Conservation (phyloP, 1,140 invertebrate species). For the Drosophila virilis region DNA sequence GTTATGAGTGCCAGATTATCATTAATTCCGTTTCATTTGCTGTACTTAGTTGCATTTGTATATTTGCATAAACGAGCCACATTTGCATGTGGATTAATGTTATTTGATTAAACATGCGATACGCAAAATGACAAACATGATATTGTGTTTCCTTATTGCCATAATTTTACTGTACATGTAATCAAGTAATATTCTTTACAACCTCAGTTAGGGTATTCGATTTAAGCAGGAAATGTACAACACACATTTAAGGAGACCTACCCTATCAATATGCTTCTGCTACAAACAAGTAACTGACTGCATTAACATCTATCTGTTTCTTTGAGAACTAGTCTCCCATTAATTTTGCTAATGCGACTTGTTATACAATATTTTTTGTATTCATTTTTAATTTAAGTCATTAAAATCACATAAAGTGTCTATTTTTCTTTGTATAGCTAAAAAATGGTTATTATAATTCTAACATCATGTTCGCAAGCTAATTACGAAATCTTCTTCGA, state of each 20-base stretch:
- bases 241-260: background rate
- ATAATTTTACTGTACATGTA: constrained; percentile 1
- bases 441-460: no score
- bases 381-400: background rate
- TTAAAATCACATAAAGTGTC: background rate
- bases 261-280: background rate
- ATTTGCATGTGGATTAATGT: constrained; percentile 21
- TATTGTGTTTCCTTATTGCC: constrained; percentile 28
- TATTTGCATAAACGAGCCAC: constrained; percentile 60
- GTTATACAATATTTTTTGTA: constrained; percentile 1
- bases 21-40: constrained; percentile 46
- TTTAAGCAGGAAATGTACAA: background rate
- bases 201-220: background rate
- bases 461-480: no score
- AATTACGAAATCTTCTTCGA: no score
- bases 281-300: background rate
- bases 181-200: background rate
- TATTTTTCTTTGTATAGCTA: background rate
- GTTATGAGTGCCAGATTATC: constrained; percentile 51
- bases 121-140: constrained; percentile 15
- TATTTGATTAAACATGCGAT: constrained; percentile 13
- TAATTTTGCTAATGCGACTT: constrained; percentile 20
- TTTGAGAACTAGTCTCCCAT: background rate
- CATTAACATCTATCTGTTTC: constrained; percentile 2
- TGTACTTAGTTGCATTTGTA: constrained; percentile 21